Evolutionary conservation across 2,113 vertebrate species (phyloP), one percentile per base, ranked within the genome.

Genomic region (Oryzias melastigma): DNA sequence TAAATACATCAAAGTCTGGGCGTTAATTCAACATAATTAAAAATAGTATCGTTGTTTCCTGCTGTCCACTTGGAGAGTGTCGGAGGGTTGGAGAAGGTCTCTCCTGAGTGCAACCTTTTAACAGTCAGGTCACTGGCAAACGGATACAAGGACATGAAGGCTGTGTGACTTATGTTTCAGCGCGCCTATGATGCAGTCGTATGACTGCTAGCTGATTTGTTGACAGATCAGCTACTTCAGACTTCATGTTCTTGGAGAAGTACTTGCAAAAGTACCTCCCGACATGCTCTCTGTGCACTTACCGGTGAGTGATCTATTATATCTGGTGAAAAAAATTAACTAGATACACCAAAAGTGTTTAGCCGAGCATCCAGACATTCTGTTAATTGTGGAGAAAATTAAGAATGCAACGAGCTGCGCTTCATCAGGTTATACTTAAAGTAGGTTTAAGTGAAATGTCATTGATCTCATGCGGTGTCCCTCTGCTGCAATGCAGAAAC

Each of bases 201-300:
- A 40, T 87, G 93, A 87, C 79, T 91, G 93, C 4, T 25, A 47
- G 64, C 52, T 72, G 64, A 47, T 64, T 68, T 74, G 69, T 89
- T 95, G 77, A 95, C 91, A 67, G 94, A 93, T 81, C 91, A 91
- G 93, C 91, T 94, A 63, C 90, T 90, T 25, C 93, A 92, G 81
- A 94, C 94, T 87, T 93, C 92, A 90, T 86, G 40, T 93, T 61
- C 93, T 91, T 0, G 75, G 93, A 62, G 93, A 93, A 58, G 85
- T 92, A 71, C 35, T 35, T 35, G 29, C 29, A 35, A 35, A 35
- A 35, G 29, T 35, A 35, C 35, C 8, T 35, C 29, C 29, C 29
- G 10, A 12, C 29, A 35, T 35, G 8, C 29, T 35, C 29, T 35
- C 29, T 35, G 15, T 49, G 14, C 51, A 17, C 12, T 13, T n/a